Conservation (phyloP, 2,797 vertebrate species). For the Pogoniulus pusillus region DNA sequence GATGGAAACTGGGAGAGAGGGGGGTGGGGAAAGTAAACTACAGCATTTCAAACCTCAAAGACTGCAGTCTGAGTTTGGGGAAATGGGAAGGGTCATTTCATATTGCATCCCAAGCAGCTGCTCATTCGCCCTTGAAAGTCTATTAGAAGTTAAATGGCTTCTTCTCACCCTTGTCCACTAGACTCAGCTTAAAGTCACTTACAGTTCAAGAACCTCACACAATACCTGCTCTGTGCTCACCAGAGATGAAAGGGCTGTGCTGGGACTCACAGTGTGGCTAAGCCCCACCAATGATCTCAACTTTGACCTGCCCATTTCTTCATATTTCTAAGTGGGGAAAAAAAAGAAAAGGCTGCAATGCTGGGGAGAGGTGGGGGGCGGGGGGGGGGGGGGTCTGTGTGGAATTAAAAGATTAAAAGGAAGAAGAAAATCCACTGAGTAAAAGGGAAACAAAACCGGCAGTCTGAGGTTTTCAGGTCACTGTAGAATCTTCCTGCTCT, state of each 20-base stretch:
- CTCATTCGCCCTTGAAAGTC: constrained; percentile 51
- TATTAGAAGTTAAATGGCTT: constrained; percentile 59
- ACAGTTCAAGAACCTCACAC: constrained; percentile 65
- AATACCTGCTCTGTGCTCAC: constrained; percentile 43
- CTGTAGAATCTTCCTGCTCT: not conserved
- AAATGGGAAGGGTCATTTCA: constrained; percentile 41
- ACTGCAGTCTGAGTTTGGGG: constrained; percentile 17
- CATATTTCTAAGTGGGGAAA: constrained; percentile 40
- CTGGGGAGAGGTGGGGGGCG: not conserved
- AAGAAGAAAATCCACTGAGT: constrained; percentile 30
- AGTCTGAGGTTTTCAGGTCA: not conserved
- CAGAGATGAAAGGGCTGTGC: constrained; percentile 55
- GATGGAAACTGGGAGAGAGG: not conserved
- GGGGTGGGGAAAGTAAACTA: not conserved
- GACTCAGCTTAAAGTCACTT: constrained; percentile 66
- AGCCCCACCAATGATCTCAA: constrained; percentile 50
- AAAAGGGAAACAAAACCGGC: constrained; percentile 18
- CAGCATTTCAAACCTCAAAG: constrained; percentile 36
- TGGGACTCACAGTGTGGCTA: constrained; percentile 44
- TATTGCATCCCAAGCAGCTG: constrained; percentile 43
- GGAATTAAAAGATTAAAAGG: constrained; percentile 28
- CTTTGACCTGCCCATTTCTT: constrained; percentile 66
- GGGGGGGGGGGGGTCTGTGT: not conserved
- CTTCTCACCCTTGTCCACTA: constrained; percentile 57
- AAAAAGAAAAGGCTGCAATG: constrained; percentile 24